These are phyloP conservation scores for Trichomalopsis sarcophagae DNA, from an alignment of 1,140 invertebrate genomes.

Conservation along the genomic window DNA sequence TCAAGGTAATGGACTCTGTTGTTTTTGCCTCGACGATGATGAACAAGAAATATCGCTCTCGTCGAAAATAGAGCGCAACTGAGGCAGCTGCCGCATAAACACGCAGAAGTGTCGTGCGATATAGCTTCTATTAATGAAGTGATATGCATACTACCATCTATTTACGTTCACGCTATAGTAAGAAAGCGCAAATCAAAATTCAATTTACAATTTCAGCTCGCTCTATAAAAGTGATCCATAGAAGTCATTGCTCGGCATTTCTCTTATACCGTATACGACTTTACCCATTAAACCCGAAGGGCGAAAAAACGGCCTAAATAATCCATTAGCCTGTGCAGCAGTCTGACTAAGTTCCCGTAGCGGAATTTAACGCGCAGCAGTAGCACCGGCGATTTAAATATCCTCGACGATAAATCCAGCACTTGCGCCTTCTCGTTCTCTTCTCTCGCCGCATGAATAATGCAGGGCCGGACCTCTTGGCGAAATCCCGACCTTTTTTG, in stretches of 20 bases:
- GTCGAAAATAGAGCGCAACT: not conserved
- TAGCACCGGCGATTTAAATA: not conserved
- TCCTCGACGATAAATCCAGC: not conserved
- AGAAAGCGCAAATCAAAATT: not conserved
- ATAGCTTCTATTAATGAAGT: not conserved
- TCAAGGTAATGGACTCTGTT: not conserved
- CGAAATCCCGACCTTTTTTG: not conserved
- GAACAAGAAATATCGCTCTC: not conserved
- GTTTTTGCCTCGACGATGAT: not conserved
- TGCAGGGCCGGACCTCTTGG: not conserved
- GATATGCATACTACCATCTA: not conserved
- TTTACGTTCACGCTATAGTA: not conserved
- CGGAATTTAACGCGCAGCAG: no score
- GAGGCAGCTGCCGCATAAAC: no score
- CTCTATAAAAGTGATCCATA: no score
- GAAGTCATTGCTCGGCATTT: no score
- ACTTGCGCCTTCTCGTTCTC: not conserved
- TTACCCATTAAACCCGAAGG: no score
- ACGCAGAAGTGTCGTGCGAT: not conserved
- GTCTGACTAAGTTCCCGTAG: no score
- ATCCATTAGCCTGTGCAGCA: no score
- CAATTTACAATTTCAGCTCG: not conserved
- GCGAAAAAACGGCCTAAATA: no score
- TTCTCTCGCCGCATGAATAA: constrained; percentile 4
- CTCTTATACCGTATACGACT: no score